Evolutionary conservation across 2,888 invertebrate species (phyloP).

Genomic region (Pseudococcus jackbeardsleyi): DNA sequence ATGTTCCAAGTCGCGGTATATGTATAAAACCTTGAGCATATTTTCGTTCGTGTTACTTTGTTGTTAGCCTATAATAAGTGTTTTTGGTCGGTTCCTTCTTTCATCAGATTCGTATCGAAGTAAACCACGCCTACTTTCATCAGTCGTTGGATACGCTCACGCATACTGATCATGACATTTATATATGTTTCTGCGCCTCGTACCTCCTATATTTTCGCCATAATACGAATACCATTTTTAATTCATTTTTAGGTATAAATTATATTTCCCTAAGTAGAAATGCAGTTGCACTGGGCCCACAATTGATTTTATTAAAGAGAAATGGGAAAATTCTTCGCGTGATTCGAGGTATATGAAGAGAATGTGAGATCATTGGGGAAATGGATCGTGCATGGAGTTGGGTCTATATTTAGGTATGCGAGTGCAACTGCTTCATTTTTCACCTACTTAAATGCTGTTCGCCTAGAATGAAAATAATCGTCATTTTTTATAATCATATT

Average conservation of each 20-base stretch:
- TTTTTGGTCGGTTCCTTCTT: conserved; percentile 46
- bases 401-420: too few relatives aligned
- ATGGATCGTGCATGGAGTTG: too few relatives aligned
- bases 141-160: conserved; percentile 41
- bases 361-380: too few relatives aligned
- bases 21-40: conserved; percentile 17
- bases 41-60: conserved; percentile 43
- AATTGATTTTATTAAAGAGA: not conserved
- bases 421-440: too few relatives aligned
- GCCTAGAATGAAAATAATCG: too few relatives aligned
- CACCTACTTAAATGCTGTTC: too few relatives aligned
- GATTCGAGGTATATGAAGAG: too few relatives aligned
- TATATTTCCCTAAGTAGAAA: not conserved
- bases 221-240: conserved; percentile 7
- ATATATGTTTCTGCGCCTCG: conserved; percentile 21
- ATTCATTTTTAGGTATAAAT: not conserved
- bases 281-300: not conserved
- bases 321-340: not conserved
- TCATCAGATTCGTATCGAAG: conserved; percentile 50
- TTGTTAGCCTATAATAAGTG: conserved; percentile 47
- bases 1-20: not conserved
- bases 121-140: conserved; percentile 56
- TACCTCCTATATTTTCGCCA: not conserved
- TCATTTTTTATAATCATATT: too few relatives aligned
- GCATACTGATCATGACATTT: conserved; percentile 47